Conservation (phyloP, 1,140 invertebrate species). For the Elymnias hypermnestra region DNA sequence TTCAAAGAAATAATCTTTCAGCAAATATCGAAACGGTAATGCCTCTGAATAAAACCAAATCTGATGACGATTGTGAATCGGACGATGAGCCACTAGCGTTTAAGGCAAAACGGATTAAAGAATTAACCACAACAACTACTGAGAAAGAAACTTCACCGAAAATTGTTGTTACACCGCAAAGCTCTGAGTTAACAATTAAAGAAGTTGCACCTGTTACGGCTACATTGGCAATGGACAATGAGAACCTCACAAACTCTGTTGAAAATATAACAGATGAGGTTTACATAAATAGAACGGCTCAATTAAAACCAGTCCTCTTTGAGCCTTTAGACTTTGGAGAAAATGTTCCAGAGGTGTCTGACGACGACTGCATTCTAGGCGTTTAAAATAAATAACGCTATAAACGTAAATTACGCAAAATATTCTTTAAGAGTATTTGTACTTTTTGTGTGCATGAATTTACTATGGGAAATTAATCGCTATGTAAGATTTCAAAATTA, state of each 20-base stretch:
- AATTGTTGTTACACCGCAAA: no score
- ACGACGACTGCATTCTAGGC: constrained; percentile 40
- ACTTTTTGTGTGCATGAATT: no score
- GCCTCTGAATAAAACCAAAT: background rate
- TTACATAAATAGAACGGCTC: background rate
- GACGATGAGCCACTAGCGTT: constrained; percentile 59
- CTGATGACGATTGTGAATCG: constrained; percentile 24
- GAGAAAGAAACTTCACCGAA: no score
- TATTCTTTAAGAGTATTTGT: no score
- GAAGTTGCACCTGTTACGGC: background rate
- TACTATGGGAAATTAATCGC: no score
- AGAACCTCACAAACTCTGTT: background rate
- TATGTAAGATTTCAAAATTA: no score
- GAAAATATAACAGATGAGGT: background rate
- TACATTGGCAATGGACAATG: background rate
- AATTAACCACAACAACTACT: background rate
- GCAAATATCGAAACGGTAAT: background rate
- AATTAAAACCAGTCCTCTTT: constrained; percentile 4
- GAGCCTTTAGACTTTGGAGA: background rate
- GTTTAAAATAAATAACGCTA: constrained; percentile 1
- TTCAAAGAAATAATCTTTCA: background rate
- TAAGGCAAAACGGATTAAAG: constrained; percentile 31
- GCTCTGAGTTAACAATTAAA: background rate
- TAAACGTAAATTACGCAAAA: no score
- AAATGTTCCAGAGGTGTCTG: constrained; percentile 7